phyloP scores from a whole-genome alignment of 2,888 invertebrate species.

The Epirrhoe tristata region DNA sequence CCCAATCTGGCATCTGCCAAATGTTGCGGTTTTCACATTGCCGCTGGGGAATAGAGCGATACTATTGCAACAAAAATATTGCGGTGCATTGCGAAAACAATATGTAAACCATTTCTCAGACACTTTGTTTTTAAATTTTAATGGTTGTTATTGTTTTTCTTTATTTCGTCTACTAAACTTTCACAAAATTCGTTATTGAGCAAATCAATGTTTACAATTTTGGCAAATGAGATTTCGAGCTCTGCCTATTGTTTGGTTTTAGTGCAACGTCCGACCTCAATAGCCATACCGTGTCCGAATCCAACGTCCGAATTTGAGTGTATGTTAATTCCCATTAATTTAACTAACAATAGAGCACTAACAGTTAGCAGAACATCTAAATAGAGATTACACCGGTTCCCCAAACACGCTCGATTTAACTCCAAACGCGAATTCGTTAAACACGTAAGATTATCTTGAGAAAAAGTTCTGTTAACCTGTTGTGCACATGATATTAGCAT shows the following conservation, averaged over 20 bases:
- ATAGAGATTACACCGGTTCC: constrained; percentile 76
- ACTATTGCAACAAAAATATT: neutral
- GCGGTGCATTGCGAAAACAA: neutral
- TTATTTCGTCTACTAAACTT: neutral
- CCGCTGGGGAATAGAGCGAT: neutral
- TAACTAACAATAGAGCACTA: constrained; percentile 71
- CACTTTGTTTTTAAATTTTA: neutral
- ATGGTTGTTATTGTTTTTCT: neutral
- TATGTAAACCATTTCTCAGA: too few species aligned
- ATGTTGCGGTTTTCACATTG: constrained; percentile 58
- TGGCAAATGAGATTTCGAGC: constrained; percentile 6
- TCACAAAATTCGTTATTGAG: too few species aligned
- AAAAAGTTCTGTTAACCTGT: constrained; percentile 80
- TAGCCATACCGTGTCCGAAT: constrained; percentile 48
- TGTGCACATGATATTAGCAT: constrained; percentile 75
- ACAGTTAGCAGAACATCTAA: constrained; percentile 77
- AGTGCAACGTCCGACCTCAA: constrained; percentile 38
- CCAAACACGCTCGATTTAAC: constrained; percentile 82
- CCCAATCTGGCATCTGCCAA: constrained; percentile 72
- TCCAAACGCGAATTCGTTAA: constrained; percentile 84
- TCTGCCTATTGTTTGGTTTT: constrained; percentile 42
- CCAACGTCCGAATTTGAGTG: constrained; percentile 51
- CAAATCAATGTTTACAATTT: constrained; percentile 1
- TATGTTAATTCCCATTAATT: constrained; percentile 72
- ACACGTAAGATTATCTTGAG: constrained; percentile 82